A percentile compares a stretch with the other conserved stretches of the same genome.
These are phyloP conservation scores for Cephus pygmeus DNA, from an alignment of 2,888 invertebrate species.

Conservation along the genomic window DNA sequence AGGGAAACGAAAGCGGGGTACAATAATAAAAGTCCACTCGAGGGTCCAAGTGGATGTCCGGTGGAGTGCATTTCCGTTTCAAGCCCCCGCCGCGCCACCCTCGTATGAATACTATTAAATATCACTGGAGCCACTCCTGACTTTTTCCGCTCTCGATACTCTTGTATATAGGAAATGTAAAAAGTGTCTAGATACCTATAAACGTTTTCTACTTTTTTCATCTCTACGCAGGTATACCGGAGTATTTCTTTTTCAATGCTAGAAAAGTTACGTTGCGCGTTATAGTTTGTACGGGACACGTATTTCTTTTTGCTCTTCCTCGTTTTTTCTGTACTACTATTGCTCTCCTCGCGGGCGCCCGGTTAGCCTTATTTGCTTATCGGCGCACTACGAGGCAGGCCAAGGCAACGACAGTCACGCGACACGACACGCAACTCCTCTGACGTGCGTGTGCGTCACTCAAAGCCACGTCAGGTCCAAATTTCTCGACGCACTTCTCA, in stretches of 20 bases:
- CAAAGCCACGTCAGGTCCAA: conserved; percentile 45
- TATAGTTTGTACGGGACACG: not conserved
- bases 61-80: conserved; percentile 28
- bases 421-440: conserved; percentile 37
- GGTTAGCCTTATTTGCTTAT: conserved; percentile 8
- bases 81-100: conserved; percentile 29
- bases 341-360: not conserved
- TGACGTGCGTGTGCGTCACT: conserved; percentile 54
- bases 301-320: not conserved
- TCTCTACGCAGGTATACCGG: no score
- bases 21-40: conserved; percentile 54
- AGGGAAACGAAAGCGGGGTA: conserved; percentile 23
- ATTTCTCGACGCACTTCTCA: conserved; percentile 36
- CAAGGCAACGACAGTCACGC: conserved; percentile 41
- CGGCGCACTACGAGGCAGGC: conserved; percentile 1
- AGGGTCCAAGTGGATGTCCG: conserved; percentile 50
- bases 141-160: not conserved
- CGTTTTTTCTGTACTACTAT: not conserved
- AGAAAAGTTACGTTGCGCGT: not conserved
- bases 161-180: not conserved
- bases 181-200: not conserved
- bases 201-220: not conserved
- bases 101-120: conserved; percentile 49
- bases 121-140: not conserved
- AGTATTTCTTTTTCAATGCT: not conserved